Evolutionary conservation across 2,888 invertebrate species (phyloP), one percentile per base, ranked within the genome.

Genomic region (Diarsia mendica): DNA sequence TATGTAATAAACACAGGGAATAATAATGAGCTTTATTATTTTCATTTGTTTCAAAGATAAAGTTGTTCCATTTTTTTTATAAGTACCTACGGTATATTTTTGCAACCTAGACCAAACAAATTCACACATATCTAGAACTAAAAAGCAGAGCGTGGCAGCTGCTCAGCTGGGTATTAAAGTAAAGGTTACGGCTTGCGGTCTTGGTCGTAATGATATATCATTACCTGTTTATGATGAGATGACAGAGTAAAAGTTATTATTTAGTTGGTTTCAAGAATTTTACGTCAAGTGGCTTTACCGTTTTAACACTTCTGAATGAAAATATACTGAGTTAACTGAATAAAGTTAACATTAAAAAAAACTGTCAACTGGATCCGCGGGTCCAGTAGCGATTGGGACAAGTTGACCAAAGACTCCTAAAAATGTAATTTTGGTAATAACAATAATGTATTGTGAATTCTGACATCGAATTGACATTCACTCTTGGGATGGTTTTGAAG

Each of bases 251-350:
- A 4, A 33, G 11, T 15, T 15, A n/a, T 33, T 58, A 55, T 49
- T 49, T 67, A 20, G 97, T 97, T 58, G 28, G 23, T 13, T 23
- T 55, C 2, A 55, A 23, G 13, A 55, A 55, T 55, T 55, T 23
- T 23, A 55, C 23, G 6, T 23, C 23, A 23, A 55, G 51, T 53
- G 1, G 51, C 11, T 53, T 23, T 23, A 23, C 5, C n/a, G 53
- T 3, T n/a, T n/a, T 23, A 23, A 11, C 23, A 23, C 6, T 58
- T 58, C 28, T 58, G 13, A 13, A 3, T 15, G 23, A 23, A 55
- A 55, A 55, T 6, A 55, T 23, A 55, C 6, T 4, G 53, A 23
- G 11, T 5, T 23, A 18, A 53, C 11, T 55, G 6, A 15, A 15
- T 23, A 28, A 28, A 28, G 28, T 28, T 28, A 28, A 28, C 28